phyloP scores from a whole-genome alignment of 2,797 vertebrate genomes.

The Pangasius larnaudii region DNA sequence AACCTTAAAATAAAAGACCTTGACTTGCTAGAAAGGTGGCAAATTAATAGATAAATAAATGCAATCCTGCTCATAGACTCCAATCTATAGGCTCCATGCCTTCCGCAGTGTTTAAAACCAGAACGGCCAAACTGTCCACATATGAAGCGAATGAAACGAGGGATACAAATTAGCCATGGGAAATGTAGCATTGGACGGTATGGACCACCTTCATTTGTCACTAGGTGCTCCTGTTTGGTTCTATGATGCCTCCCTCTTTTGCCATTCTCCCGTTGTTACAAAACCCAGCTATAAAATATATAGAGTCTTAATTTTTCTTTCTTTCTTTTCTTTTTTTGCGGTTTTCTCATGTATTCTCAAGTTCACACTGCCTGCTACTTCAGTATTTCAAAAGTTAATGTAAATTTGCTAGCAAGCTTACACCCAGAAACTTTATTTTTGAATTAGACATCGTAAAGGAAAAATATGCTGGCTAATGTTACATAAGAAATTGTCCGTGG shows the following conservation, averaged over 20 bases:
- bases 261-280: not conserved
- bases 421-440: not conserved
- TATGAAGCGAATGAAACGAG: not conserved
- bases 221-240: not conserved
- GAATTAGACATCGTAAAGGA: not conserved
- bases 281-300: not conserved
- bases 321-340: not conserved
- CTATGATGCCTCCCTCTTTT: not conserved
- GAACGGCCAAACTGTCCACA: not conserved
- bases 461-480: not conserved
- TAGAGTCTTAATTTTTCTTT: not conserved
- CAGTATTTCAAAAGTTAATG: not conserved
- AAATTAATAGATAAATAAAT: not conserved
- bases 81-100: not conserved
- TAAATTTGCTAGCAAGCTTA: not conserved
- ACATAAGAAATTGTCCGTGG: not conserved
- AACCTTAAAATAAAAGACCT: not conserved
- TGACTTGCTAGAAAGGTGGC: not conserved
- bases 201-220: not conserved
- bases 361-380: not conserved
- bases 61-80: not conserved
- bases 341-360: not conserved
- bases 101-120: not conserved
- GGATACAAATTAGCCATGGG: not conserved
- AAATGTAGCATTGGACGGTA: not conserved